phyloP scores from a whole-genome alignment of 2,113 vertebrate genomes.

The Platysteira castanea region DNA sequence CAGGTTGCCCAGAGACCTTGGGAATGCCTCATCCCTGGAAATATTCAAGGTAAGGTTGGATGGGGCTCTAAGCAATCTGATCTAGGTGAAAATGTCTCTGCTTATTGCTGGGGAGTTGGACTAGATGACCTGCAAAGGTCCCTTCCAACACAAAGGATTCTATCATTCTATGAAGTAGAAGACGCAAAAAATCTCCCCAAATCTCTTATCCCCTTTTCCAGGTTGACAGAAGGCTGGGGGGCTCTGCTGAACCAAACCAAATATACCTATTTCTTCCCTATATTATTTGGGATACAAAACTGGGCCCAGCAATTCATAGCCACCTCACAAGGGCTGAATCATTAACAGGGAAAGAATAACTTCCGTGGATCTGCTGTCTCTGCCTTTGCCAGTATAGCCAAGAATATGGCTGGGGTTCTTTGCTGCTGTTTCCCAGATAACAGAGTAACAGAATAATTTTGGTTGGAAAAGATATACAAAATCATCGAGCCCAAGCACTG shows the following conservation, averaged over 20 bases:
- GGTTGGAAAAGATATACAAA: background rate
- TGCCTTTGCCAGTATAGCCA: background rate
- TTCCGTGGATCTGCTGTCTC: background rate
- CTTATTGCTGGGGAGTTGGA: background rate
- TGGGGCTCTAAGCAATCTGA: background rate
- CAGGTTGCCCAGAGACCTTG: background rate
- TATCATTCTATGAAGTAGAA: background rate
- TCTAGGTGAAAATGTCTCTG: background rate
- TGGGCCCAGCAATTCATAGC: background rate
- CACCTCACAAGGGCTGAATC: background rate
- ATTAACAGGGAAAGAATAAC: background rate
- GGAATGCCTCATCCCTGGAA: background rate
- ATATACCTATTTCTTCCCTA: background rate
- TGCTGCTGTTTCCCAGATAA: background rate
- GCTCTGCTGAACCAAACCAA: background rate
- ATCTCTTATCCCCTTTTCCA: background rate
- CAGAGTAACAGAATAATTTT: background rate
- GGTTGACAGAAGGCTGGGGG: background rate
- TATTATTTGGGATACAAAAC: background rate
- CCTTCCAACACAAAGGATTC: background rate
- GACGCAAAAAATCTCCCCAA: background rate
- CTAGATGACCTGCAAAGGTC: background rate
- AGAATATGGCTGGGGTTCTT: background rate
- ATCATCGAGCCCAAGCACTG: background rate
- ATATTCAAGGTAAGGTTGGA: background rate